phyloP scores from a whole-genome alignment of 2,888 invertebrate genomes.

The Gymnocheta viridis region DNA sequence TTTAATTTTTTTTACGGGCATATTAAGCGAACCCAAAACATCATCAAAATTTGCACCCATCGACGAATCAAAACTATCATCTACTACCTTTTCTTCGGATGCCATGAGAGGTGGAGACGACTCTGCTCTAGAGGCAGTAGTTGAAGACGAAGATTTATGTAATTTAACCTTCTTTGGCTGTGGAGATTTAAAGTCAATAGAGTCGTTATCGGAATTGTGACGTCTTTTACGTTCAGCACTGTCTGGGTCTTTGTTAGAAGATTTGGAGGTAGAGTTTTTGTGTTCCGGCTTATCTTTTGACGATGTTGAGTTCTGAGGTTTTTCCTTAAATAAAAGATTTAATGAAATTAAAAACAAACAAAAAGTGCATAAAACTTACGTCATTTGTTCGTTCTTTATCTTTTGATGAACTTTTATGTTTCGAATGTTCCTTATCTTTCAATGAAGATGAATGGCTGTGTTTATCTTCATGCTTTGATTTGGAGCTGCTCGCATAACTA shows the following conservation, averaged over 20 bases:
- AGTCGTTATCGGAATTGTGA: slow-evolving; percentile 65
- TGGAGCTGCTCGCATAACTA: slow-evolving; percentile 41
- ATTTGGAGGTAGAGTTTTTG: slow-evolving; percentile 59
- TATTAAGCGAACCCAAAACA: slow-evolving; percentile 88
- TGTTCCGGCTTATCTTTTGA: slow-evolving; percentile 70
- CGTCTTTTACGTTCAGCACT: slow-evolving; percentile 62
- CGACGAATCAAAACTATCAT: slow-evolving; percentile 87
- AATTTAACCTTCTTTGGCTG: slow-evolving; percentile 71
- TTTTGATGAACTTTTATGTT: slow-evolving; percentile 61
- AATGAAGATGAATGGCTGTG: slow-evolving; percentile 51
- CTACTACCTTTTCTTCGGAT: slow-evolving; percentile 76
- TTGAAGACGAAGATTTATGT: slow-evolving; percentile 41
- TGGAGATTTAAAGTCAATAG: slow-evolving; percentile 70
- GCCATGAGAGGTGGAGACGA: slow-evolving; percentile 1
- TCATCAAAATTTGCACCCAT: slow-evolving; percentile 93
- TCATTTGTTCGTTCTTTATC: slow-evolving; percentile 58
- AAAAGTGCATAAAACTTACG: slow-evolving; percentile 70
- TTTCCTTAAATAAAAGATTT: slow-evolving; percentile 37
- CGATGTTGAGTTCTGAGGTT: slow-evolving; percentile 38
- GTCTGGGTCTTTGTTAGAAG: slow-evolving; percentile 63
- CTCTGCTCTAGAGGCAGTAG: slow-evolving; percentile 6
- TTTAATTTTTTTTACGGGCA: slow-evolving; percentile 74
- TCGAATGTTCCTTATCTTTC: slow-evolving; percentile 57
- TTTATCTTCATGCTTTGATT: slow-evolving; percentile 59
- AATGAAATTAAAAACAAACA: background rate